Conservation (phyloP, 2,888 invertebrate genomes). For the Eustalomyia histrio region DNA sequence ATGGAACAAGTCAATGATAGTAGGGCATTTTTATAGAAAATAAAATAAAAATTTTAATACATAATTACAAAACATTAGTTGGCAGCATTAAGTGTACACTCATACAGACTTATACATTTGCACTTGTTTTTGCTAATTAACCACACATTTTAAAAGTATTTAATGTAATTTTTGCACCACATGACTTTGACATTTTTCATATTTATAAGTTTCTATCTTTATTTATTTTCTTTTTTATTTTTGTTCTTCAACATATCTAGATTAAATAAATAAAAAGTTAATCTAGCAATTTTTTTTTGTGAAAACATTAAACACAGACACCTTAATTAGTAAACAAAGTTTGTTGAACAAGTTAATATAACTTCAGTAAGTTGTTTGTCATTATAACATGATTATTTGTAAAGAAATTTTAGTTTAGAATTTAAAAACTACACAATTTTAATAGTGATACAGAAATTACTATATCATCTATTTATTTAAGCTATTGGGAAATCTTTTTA, state of each 20-base stretch:
- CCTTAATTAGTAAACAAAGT: constrained; percentile 42
- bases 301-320: constrained; percentile 7
- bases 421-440: not conserved
- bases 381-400: constrained; percentile 12
- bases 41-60: too few species aligned
- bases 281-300: constrained; percentile 1
- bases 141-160: constrained; percentile 38
- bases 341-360: constrained; percentile 6
- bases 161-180: constrained; percentile 28
- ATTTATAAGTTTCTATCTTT: too few species aligned
- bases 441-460: too few species aligned
- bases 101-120: not conserved
- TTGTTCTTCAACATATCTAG: too few species aligned
- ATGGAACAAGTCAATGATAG: too few species aligned
- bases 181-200: constrained; percentile 30
- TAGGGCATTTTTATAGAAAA: too few species aligned
- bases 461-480: constrained; percentile 1
- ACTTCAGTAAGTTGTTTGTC: constrained; percentile 5
- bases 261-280: constrained; percentile 32
- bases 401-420: not conserved
- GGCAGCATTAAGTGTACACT: not conserved
- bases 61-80: not conserved
- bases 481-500: too few species aligned
- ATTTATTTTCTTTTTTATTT: too few species aligned
- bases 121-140: constrained; percentile 13